A percentile compares a stretch with the other conserved stretches of the same genome.
Conservation (phyloP, 2,113 vertebrate species). For the Mohoua ochrocephala region DNA sequence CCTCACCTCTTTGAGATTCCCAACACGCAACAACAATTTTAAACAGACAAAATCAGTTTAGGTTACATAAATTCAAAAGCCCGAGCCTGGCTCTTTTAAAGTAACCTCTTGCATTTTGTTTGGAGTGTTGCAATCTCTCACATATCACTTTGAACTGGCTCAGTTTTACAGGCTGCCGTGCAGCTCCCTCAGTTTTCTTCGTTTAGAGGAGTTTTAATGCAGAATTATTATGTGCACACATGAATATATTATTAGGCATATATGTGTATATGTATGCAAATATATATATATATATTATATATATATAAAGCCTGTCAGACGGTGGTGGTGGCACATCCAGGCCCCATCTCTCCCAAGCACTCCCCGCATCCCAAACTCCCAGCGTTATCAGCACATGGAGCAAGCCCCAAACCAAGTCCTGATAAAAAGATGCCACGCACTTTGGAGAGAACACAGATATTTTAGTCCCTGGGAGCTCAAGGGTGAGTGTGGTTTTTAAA, state of each 20-base stretch:
- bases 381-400: background rate
- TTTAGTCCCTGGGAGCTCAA: background rate
- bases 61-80: constrained; percentile 65
- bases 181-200: background rate
- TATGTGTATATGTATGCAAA: background rate
- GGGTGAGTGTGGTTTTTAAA: background rate
- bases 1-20: constrained; percentile 60
- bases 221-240: background rate
- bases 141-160: background rate
- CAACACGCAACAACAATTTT: constrained; percentile 56
- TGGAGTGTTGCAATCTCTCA: constrained; percentile 36
- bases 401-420: background rate
- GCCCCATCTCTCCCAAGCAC: background rate
- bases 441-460: background rate
- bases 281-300: background rate
- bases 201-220: background rate
- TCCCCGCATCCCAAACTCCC: background rate
- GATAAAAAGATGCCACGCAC: background rate
- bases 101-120: constrained; percentile 58
- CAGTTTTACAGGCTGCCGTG: background rate
- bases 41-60: constrained; percentile 69
- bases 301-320: background rate
- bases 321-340: background rate
- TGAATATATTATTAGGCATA: background rate
- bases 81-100: constrained; percentile 55